Base-by-base conservation (phyloP, 1,140 invertebrate species). In the Pantala flavescens region DNA sequence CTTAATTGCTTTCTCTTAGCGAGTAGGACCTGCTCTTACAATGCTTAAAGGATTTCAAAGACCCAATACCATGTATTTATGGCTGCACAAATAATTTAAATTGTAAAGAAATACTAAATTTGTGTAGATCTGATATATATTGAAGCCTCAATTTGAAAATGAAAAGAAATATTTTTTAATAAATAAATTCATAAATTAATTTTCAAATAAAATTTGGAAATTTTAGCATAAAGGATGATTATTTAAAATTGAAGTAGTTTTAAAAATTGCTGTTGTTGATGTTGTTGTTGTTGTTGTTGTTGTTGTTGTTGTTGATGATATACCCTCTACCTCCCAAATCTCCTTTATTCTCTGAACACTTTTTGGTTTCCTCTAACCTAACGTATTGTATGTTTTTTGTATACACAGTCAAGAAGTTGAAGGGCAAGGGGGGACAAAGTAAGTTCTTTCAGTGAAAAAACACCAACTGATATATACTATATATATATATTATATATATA, bases 371-470 rank as follows among this genome's bases (percentile, higher is more conserved):
- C 73, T 43, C 23, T 43, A 72, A 72, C 71, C 71, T 72, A 72
- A 72, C 71, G 24, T 72, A 42, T 72, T 28, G 71, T 72, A 72
- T 72, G 24, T 72, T 72, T 42, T 72, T 72, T 72, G 71, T 72
- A 72, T 72, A 72, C 49, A 63, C 71, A 72, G 71, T 72, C 71
- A 72, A 72, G 71, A 72, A 72, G 71, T 72, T 72, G 42, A 72
- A 42, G 71, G 71, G 71, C 24, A 28, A 72, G 71, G 49, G 49
- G 49, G 71, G 71, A 24, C 23, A 24, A 72, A 72, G 71, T 72
- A 72, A 72, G 71, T 72, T 24, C 24, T 19, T 28, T 72, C 42
- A 36, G 23, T n/a, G 42, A 23, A 72, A 72, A 72, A 72, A 28
- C 71, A 72, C 24, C 49, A 63, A 63, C 49, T 63, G 49, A 63